These are phyloP conservation scores for Orthonychiurus folsomi DNA, from an alignment of 2,888 invertebrate genomes.

Conservation along the genomic window DNA sequence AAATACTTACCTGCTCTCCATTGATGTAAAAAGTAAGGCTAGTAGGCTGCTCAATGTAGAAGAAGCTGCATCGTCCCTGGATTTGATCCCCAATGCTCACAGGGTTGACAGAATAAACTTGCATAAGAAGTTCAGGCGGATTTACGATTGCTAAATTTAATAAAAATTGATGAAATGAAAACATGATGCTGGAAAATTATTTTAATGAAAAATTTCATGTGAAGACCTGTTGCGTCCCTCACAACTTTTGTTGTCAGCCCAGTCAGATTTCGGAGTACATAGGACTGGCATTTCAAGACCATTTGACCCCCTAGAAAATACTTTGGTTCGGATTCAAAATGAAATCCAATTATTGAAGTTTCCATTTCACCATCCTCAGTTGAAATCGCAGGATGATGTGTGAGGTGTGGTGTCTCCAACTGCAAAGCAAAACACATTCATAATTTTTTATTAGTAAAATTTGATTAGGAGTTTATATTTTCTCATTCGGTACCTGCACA, in stretches of 20 bases:
- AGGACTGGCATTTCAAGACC: slow-evolving; percentile 1
- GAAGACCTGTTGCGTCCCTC: not conserved
- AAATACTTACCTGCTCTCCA: not conserved
- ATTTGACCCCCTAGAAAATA: slow-evolving; percentile 23
- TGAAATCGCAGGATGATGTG: not conserved
- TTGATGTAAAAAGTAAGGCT: not conserved
- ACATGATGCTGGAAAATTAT: too few species aligned
- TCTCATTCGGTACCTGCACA: slow-evolving; percentile 20
- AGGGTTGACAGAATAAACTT: not conserved
- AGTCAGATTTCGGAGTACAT: not conserved
- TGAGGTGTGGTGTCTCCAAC: slow-evolving; percentile 1
- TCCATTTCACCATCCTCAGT: slow-evolving; percentile 31
- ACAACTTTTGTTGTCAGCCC: not conserved
- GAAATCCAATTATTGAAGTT: slow-evolving; percentile 36
- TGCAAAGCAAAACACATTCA: not conserved
- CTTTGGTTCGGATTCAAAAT: slow-evolving; percentile 31
- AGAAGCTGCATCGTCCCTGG: not conserved
- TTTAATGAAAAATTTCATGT: too few species aligned
- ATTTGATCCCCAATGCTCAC: not conserved
- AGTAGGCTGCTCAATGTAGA: not conserved
- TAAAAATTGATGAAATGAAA: too few species aligned
- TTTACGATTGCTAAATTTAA: not conserved
- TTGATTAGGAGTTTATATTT: not conserved
- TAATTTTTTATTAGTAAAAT: too few species aligned
- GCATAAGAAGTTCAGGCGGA: not conserved